These are phyloP conservation scores for Promerops cafer DNA, from an alignment of 2,113 vertebrate species.

Conservation along the genomic window DNA sequence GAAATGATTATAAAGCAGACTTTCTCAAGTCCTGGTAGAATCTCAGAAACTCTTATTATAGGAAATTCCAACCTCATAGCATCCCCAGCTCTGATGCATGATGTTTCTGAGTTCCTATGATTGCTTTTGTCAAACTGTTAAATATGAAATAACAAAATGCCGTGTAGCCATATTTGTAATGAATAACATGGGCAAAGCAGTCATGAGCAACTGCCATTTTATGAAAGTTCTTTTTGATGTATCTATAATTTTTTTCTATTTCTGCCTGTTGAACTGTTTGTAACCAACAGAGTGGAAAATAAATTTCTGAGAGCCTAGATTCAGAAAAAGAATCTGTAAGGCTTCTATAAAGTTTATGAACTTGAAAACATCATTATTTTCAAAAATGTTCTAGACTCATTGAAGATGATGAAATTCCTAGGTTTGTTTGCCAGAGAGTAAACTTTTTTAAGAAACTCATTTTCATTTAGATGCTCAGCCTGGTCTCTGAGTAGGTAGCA, in stretches of 20 bases:
- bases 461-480: neutral
- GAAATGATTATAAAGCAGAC: neutral
- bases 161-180: neutral
- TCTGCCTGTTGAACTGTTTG: constrained; percentile 51
- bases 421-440: neutral
- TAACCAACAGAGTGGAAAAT: constrained; percentile 67
- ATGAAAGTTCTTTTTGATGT: constrained; percentile 5
- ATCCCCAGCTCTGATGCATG: neutral
- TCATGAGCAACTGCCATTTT: constrained; percentile 23
- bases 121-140: constrained; percentile 30
- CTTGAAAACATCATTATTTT: neutral
- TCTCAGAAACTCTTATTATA: neutral
- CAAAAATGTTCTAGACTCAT: neutral
- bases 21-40: neutral
- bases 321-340: constrained; percentile 8
- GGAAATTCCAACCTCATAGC: neutral
- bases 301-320: constrained; percentile 56
- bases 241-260: neutral
- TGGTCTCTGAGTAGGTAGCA: neutral
- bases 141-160: constrained; percentile 52
- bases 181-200: constrained; percentile 40
- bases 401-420: neutral
- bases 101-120: neutral
- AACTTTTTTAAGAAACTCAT: neutral
- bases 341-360: neutral